A percentile compares a stretch with the other conserved stretches of the same genome.
Evolutionary conservation across 2,113 vertebrate species (phyloP).

Genomic region (Columbina picui): DNA sequence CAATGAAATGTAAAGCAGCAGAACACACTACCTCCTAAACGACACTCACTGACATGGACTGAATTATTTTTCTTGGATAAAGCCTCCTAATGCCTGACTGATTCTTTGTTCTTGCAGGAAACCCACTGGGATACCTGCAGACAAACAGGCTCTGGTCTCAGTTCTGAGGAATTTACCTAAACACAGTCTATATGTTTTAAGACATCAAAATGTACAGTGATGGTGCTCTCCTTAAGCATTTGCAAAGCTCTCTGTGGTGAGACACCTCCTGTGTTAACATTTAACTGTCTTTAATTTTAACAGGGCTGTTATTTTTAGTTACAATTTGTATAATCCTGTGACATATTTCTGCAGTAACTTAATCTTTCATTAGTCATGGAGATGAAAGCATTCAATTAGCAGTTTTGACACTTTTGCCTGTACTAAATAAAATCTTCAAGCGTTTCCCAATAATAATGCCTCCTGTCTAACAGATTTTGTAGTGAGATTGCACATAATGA

Average conservation of each 20-base stretch:
- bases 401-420: constrained; percentile 48
- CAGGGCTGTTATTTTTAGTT: constrained; percentile 10
- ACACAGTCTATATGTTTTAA: not conserved
- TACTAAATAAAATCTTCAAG: constrained; percentile 4
- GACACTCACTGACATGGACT: not conserved
- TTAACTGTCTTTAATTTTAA: constrained; percentile 1
- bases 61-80: not conserved
- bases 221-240: not conserved
- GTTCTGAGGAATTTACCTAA: not conserved
- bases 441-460: not conserved
- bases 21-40: not conserved
- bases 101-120: not conserved
- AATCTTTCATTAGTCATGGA: constrained; percentile 49
- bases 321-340: not conserved
- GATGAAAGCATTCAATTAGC: constrained; percentile 29
- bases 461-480: not conserved
- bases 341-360: constrained; percentile 29
- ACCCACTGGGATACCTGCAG: not conserved
- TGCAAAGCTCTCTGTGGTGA: not conserved
- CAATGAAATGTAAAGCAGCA: not conserved
- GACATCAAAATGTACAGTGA: not conserved
- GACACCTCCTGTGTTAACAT: not conserved
- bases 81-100: not conserved
- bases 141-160: not conserved
- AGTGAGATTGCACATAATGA: not conserved